Evolutionary conservation across 2,797 vertebrate genomes (phyloP).

Genomic region (Benthosema pterotum): DNA sequence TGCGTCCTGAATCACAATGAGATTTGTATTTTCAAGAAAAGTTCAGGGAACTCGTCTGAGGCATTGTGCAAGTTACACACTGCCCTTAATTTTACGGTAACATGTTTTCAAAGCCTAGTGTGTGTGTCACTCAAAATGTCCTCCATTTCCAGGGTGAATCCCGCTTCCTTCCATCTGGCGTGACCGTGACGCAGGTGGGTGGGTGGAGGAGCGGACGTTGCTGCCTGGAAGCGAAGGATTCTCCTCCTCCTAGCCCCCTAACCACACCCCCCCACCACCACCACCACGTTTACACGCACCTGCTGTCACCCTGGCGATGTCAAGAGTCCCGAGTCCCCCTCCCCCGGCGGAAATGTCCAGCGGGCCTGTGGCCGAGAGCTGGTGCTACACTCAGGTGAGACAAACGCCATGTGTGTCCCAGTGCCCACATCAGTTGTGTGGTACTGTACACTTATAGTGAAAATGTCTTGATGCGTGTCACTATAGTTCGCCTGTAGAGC

Average conservation of each 20-base stretch:
- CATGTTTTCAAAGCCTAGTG: neutral
- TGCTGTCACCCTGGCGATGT: conserved; percentile 95
- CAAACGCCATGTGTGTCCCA: too few species aligned
- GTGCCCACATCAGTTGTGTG: too few species aligned
- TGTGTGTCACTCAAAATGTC: conserved; percentile 23
- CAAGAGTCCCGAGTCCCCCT: conserved; percentile 98
- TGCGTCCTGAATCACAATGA: conserved; percentile 31
- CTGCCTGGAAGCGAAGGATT: conserved; percentile 56
- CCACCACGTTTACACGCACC: conserved; percentile 52
- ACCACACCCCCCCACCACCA: conserved; percentile 60
- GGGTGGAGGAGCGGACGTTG: conserved; percentile 45
- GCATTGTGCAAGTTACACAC: too few species aligned
- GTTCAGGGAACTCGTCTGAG: neutral
- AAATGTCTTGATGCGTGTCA: too few species aligned
- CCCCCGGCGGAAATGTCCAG: conserved; percentile 99
- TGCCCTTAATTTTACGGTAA: too few species aligned
- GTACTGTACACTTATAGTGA: too few species aligned
- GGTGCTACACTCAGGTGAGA: conserved; percentile 95
- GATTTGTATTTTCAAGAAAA: conserved; percentile 4
- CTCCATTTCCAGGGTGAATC: conserved; percentile 55
- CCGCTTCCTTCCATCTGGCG: conserved; percentile 62
- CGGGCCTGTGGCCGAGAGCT: conserved; percentile 98
- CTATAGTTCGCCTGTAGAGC: too few species aligned
- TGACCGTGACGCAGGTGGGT: conserved; percentile 60
- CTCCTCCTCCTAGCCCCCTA: conserved; percentile 64